Conservation (phyloP, 2,113 vertebrate genomes). For the Pelmatolapia mariae region DNA sequence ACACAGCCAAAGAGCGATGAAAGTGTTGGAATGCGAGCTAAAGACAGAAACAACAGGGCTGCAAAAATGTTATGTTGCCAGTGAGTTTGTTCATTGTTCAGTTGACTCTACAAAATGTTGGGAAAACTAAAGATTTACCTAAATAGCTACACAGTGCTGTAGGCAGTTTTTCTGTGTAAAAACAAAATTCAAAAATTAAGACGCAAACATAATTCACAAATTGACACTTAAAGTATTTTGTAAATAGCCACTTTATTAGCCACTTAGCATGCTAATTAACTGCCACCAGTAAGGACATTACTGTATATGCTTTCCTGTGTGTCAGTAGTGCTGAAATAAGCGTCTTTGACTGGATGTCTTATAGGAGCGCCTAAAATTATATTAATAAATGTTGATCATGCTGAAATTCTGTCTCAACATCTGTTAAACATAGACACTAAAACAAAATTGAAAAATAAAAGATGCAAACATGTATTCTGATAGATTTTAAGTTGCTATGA, state of each 20-base stretch:
- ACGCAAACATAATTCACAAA: background rate
- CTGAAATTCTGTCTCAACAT: background rate
- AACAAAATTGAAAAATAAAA: background rate
- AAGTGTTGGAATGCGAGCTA: background rate
- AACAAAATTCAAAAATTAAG: background rate
- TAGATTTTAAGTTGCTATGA: background rate
- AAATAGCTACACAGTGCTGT: background rate
- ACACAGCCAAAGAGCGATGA: background rate
- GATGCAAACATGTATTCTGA: background rate
- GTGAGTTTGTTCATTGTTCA: background rate
- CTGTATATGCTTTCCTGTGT: background rate
- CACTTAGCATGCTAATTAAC: background rate
- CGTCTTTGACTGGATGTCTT: background rate
- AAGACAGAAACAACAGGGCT: background rate
- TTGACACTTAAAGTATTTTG: background rate
- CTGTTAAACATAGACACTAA: background rate
- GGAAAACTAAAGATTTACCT: background rate
- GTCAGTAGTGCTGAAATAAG: background rate
- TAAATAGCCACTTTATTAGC: background rate
- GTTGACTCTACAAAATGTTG: background rate
- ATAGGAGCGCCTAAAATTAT: background rate
- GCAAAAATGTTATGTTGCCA: background rate
- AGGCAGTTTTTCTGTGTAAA: background rate
- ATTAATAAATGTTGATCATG: background rate
- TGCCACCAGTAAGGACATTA: background rate